phyloP scores from a whole-genome alignment of 2,888 invertebrate genomes.

The Galerucella pusilla region DNA sequence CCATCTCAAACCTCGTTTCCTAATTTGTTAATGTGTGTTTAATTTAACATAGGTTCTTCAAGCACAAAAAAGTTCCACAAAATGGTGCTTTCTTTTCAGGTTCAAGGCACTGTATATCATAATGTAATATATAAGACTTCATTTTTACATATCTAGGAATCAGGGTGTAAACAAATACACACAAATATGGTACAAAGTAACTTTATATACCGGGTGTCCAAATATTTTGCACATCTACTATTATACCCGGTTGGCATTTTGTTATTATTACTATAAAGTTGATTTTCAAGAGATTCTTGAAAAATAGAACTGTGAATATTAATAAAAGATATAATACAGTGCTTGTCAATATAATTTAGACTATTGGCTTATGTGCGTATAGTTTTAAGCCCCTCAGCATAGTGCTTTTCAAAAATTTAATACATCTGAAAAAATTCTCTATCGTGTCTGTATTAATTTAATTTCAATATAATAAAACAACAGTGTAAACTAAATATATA shows the following conservation, averaged over 20 bases:
- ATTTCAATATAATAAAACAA: too few species aligned
- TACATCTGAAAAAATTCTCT: too few species aligned
- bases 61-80: background rate
- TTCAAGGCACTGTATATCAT: too few species aligned
- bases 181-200: background rate
- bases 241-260: background rate
- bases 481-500: too few species aligned
- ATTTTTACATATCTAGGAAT: conserved; percentile 21
- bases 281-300: too few species aligned
- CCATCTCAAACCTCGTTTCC: too few species aligned
- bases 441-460: too few species aligned
- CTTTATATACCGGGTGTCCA: background rate
- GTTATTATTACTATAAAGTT: background rate
- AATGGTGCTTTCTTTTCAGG: background rate
- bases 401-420: too few species aligned
- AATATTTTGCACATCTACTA: background rate
- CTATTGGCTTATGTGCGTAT: background rate
- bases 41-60: background rate
- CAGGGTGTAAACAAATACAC: conserved; percentile 26
- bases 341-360: background rate
- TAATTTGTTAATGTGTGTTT: too few species aligned
- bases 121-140: background rate
- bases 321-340: too few species aligned
- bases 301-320: too few species aligned
- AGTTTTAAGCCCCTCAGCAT: background rate